Base-by-base conservation (phyloP, 2,797 vertebrate species). In the Argyrosomus regius region DNA sequence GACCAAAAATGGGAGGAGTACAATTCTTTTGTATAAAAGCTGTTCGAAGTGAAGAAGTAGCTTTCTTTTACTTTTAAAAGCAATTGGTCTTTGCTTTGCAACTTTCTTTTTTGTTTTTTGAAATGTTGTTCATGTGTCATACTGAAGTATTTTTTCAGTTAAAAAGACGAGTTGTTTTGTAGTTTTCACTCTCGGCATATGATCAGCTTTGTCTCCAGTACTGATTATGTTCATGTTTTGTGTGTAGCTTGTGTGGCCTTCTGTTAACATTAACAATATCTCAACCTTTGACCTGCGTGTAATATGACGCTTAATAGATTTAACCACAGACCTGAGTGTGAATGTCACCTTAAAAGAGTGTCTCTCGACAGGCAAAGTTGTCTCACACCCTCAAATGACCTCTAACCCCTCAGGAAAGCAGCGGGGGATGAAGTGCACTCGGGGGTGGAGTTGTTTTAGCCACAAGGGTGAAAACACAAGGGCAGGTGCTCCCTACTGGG, bases 401-500 rank as follows among this genome's bases (percentile, higher is more conserved):
- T 87, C 59, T 88, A 20, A 88, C 90, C 87, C 79, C 72, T 80
- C 60, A 67, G 85, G 62, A 72, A 85, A 88, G 78, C 77, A 65
- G 53, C 9, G 2, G 80, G 68, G 80, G 72, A 31, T 57, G 83
- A 56, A 49, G 68, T 75, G 67, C n/a, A 10, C 39, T 50, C 1
- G 17, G 45, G 62, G 39, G 11, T 45, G 66, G 70, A 61, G 69
- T 80, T 70, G 87, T 82, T 88, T 87, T 76, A 80, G 77, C 77
- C 82, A 84, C 70, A 84, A 84, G 82, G 82, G 84, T 87, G 83
- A 91, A 91, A 82, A 90, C 87, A 65, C 1, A 18, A 75, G 79
- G 90, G 88, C 90, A 94, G 91, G 89, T 93, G 90, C 82, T 89
- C 83, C 74, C 75, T 43, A 49, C 82, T 56, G 80, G 79, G 84